These are phyloP conservation scores for Fragum sueziense DNA, from an alignment of 2,888 invertebrate species.

Conservation along the genomic window DNA sequence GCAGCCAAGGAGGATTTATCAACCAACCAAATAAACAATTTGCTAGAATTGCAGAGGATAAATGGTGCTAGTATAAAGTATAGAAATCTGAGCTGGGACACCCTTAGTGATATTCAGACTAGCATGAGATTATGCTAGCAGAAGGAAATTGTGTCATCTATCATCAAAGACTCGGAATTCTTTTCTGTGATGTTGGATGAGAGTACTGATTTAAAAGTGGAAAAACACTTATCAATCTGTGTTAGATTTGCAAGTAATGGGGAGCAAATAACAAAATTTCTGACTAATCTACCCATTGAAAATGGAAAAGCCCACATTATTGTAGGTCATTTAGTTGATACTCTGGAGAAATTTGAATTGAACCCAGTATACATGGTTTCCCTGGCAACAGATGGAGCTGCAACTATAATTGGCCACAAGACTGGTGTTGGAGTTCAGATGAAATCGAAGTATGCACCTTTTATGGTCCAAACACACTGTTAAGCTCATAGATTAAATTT, in stretches of 20 bases:
- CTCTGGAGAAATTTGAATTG: constrained; percentile 10
- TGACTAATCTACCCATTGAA: constrained; percentile 29
- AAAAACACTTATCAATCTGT: constrained; percentile 39
- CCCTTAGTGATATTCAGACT: too few relatives aligned
- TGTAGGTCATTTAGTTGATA: constrained; percentile 1
- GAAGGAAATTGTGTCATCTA: not conserved
- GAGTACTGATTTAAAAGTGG: constrained; percentile 47
- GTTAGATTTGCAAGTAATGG: constrained; percentile 50
- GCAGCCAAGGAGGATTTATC: constrained; percentile 23
- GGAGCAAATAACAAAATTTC: constrained; percentile 29
- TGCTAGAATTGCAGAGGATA: constrained; percentile 8
- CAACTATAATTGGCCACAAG: constrained; percentile 40
- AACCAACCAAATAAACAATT: constrained; percentile 18
- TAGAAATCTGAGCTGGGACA: constrained; percentile 52
- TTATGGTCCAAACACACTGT: constrained; percentile 45
- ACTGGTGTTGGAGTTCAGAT: constrained; percentile 44
- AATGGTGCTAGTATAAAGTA: constrained; percentile 41
- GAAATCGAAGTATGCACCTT: constrained; percentile 36
- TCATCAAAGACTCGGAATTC: not conserved
- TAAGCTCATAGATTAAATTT: constrained; percentile 43
- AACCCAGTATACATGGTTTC: constrained; percentile 22
- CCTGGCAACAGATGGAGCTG: constrained; percentile 49
- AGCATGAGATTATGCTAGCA: too few relatives aligned
- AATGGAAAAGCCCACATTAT: constrained; percentile 52
- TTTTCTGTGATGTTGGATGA: constrained; percentile 56